Percentiles rank a stretch among this genome's conserved stretches.
Conservation (phyloP, 2,888 invertebrate species). For the Chloroclystis v-ata region DNA sequence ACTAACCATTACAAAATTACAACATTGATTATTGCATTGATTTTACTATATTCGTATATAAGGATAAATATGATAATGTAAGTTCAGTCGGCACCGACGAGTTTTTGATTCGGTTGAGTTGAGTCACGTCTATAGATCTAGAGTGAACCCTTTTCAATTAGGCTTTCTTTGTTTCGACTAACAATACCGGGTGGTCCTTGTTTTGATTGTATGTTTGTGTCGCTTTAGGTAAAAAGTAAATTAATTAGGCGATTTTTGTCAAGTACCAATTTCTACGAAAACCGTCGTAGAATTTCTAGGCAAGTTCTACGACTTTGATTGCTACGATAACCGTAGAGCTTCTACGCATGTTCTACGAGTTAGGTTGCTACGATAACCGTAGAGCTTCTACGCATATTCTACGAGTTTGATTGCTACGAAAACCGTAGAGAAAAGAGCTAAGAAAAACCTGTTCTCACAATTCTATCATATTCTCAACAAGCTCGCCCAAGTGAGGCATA, state of each 20-base stretch:
- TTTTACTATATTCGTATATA: no score
- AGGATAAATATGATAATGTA: no score
- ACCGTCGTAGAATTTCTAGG: conserved; percentile 4
- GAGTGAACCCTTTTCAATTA: conserved; percentile 1
- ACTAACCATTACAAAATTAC: no score
- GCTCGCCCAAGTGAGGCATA: no score
- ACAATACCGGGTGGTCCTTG: background rate
- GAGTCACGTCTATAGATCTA: background rate
- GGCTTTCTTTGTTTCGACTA: background rate
- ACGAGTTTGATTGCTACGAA: background rate
- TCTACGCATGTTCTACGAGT: conserved; percentile 6
- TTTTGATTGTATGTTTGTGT: background rate
- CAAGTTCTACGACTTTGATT: conserved; percentile 1
- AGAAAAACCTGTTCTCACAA: no score
- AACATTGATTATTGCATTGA: no score
- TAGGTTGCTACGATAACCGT: background rate
- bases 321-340: no score
- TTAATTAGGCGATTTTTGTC: background rate
- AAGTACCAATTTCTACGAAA: no score
- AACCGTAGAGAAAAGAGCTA: no score
- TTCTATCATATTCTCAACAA: no score
- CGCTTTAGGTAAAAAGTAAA: background rate
- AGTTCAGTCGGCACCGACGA: background rate
- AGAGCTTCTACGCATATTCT: background rate
- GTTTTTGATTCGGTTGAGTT: background rate